Evolutionary conservation across 2,113 vertebrate species (phyloP).

Genomic region (Mormyrus iriodes): DNA sequence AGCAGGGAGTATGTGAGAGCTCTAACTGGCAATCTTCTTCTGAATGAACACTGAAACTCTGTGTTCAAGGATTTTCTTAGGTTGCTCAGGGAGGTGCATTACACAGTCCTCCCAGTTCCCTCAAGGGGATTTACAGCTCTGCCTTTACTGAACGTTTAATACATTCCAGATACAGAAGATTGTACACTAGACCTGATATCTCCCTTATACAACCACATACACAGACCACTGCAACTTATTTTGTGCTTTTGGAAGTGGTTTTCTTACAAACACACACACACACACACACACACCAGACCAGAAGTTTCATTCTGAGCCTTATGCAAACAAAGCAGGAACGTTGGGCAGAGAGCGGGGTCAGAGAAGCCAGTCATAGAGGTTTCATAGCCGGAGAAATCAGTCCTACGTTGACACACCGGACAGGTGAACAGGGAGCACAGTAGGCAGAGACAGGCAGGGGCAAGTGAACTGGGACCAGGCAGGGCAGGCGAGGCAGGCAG

Average conservation of each 20-base stretch:
- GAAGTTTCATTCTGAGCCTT: no score
- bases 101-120: background rate
- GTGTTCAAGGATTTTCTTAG: background rate
- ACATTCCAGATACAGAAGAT: conserved; percentile 9
- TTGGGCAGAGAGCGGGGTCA: no score
- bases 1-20: background rate
- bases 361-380: no score
- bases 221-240: background rate
- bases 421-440: no score
- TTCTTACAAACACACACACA: background rate
- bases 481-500: no score
- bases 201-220: background rate
- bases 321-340: background rate
- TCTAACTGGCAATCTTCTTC: background rate
- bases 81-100: background rate
- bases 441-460: no score
- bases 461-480: no score
- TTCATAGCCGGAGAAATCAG: no score
- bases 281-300: conserved; percentile 3
- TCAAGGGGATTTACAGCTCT: background rate
- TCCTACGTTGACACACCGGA: no score
- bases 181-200: background rate
- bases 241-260: background rate
- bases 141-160: conserved; percentile 2
- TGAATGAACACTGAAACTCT: conserved; percentile 27